Base-by-base conservation (phyloP, 2,888 invertebrate species). In the Norana najaformis region DNA sequence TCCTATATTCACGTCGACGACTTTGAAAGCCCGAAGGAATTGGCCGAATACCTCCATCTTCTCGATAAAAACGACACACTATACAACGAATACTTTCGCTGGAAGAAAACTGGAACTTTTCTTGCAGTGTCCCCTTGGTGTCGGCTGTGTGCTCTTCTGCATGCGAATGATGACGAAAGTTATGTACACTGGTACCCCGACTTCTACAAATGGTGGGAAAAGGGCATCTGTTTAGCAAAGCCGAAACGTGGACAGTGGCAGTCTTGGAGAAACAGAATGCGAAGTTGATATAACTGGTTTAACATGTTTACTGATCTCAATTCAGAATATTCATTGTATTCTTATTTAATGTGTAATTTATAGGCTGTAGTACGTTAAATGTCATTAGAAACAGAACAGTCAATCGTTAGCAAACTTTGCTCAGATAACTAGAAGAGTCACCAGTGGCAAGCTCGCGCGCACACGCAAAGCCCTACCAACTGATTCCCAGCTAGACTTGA, bases 1-100 rank as follows among this genome's bases (percentile, higher is more conserved):
- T 98, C 98, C 11, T 99, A 97, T 95, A 97, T 99, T 91, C 98
- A 99, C 95, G 98, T 99, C 36, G 98, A 99, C 94, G 98, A 99
- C 95, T 99, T 98, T 95, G 96, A 96, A 41, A 97, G 97, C 38
- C 97, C 98, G 0, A 96, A 97, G 93, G 97, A 97, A 93, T 96
- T 99, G 92, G 98, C 98, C 41, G 96, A 96, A 39, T 98, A 98
- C 95, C 96, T 99, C 90, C 96, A 96, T 92, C 96, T 97, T 89
- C 96, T 99, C 90, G 98, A 98, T 95, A 96, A 96, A 92, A 97
- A 99, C 95, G 98, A 98, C 94, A 96, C 96, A 88, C 96, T 98
- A 4, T 99, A 98, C 95, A 98, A 99, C 95, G 97, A 97, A 41
- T 99, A 99, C 95, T 98, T 99, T 95, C 96, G 96, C 93, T 98